Base-by-base conservation (phyloP, 2,113 vertebrate genomes). In the Fukomys damarensis region DNA sequence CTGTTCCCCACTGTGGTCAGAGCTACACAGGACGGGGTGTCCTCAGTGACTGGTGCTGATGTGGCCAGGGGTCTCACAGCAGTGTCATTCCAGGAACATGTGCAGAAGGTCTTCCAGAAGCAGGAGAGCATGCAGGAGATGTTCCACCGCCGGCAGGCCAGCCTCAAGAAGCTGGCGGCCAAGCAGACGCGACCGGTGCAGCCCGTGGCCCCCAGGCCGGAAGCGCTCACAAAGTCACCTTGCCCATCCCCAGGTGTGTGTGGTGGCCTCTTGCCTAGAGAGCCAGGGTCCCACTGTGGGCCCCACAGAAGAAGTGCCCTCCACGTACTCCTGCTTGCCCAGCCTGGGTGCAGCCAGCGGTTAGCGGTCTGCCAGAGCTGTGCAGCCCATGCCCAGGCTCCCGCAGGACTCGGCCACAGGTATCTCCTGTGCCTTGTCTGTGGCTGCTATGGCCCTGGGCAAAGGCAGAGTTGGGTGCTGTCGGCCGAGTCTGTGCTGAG, bases 121-220 rank as follows among this genome's bases (percentile, higher is more conserved):
- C 99, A 99, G 94, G 96, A 97, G 86, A 99, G 99, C 41, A 99
- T 99, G 99, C 99, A 99, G 97, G 99, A 99, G 97, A 99, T 99
- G 99, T 99, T 99, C 96, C 99, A 99, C 91, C 99, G 99, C 98
- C 98, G 99, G 66, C 99, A 98, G 98, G 98, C 99, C 81, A 99
- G 99, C 97, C 99, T 99, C 91, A 99, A 99, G 98, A 99, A 99
- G 98, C 98, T 99, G 46, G 99, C 99, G 8, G 99, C 99, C 97
- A 99, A 99, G 98, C 99, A 99, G 98, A 99, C 98, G 0, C 98
- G 99, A 88, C 99, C 99, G 0, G 99, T 99, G 95, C 99, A 99
- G 97, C 99, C 99, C 0, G 99, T 99, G n/a, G 99, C 99, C 61
- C 99, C 99, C 7, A 98, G 99, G 95, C 99, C 99, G 0, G 99